Evolutionary conservation across 2,113 vertebrate species (phyloP), one percentile per base, ranked within the genome.

Genomic region (Pluvialis apricaria): DNA sequence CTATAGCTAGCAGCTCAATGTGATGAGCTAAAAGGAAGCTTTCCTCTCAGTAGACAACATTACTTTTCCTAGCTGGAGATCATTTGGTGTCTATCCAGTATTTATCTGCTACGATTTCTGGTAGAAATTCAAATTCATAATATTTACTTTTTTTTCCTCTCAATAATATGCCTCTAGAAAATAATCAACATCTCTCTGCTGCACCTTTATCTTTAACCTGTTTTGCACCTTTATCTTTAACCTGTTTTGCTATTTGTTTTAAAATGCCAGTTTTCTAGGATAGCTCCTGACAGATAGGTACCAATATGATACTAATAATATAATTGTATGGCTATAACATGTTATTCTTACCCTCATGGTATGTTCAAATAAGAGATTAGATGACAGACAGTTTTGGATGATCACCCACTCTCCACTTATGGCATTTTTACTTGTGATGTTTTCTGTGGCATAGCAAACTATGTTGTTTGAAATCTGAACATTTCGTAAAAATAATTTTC

Each of bases 271-370:
- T 65, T 95, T 75, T 45, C 61, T 24, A 44, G 61, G 36, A 47
- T 24, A 87, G 80, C 40, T 86, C 26, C 83, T 94, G 91, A 92
- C 83, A 94, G 88, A 40, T 80, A 93, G 57, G 31, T 76, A 86
- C 40, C 54, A 49, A 57, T 42, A 80, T 47, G 47, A 80, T 73
- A 16, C 70, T 94, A 88, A 79, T 54, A 72, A 70, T 52, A 34
- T 90, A 96, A 94, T 54, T 76, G 36, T 29, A 61, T 58, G 55
- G 57, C 45, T 91, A 32, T 26, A 89, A 75, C 40, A 22, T 76
- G 36, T 60, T 95, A 86, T 94, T 86, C 47, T 68, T 84, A 19
- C 77, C 58, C 40, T 84, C 49, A 40, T 0, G 1, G 32, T 55
- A 36, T 18, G 55, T 81, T 88, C 76, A 90, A 93, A 78, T 65